These are phyloP conservation scores for Abramis brama DNA, from an alignment of 2,113 vertebrate genomes.

Conservation along the genomic window DNA sequence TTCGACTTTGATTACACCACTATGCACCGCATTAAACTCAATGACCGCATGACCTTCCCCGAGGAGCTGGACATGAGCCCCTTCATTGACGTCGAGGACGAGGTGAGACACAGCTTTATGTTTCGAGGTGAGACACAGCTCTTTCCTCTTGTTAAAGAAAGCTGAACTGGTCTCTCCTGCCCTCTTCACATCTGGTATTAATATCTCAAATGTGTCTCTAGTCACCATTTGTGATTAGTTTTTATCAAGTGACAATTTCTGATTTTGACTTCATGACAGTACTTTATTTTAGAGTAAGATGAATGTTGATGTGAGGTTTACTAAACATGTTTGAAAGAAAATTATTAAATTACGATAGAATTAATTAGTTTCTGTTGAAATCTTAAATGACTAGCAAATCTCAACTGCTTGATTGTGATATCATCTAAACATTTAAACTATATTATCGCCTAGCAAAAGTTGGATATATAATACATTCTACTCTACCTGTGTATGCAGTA, in stretches of 20 bases:
- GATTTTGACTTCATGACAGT: background rate
- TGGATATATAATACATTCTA: too few species aligned
- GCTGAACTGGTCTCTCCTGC: background rate
- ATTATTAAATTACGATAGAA: too few species aligned
- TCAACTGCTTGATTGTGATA: background rate
- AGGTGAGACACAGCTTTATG: conserved; percentile 77
- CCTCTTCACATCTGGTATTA: background rate
- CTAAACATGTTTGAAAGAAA: too few species aligned
- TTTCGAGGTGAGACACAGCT: conserved; percentile 83
- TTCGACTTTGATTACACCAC: conserved; percentile 99
- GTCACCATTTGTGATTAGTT: background rate
- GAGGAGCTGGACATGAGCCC: conserved; percentile 97
- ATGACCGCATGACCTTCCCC: conserved; percentile 98
- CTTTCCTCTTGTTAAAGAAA: background rate
- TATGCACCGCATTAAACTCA: conserved; percentile 98
- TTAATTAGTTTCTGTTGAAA: too few species aligned
- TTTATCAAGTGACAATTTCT: background rate
- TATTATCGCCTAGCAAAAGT: background rate
- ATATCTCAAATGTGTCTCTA: background rate
- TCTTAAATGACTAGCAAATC: background rate
- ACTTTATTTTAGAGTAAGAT: too few species aligned
- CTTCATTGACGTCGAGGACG: conserved; percentile 97
- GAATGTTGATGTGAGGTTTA: too few species aligned
- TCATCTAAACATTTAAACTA: background rate
- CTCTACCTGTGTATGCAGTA: too few species aligned